Base-by-base conservation (phyloP, 1,140 invertebrate genomes). In the Macrosteles quadrilineatus region DNA sequence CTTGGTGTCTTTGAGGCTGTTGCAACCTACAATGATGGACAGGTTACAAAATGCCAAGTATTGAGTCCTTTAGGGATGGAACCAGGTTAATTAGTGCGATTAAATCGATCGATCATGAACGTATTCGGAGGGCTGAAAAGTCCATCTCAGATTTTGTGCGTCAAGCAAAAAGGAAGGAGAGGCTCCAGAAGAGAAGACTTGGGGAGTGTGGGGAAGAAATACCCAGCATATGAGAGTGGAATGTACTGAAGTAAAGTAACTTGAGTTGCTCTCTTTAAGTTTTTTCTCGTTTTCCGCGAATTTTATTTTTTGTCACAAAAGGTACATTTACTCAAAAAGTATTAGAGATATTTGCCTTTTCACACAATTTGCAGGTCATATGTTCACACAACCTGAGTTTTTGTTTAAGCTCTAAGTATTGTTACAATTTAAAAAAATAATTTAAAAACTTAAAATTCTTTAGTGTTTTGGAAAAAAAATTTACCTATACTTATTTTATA, bases 1-100 rank as follows among this genome's bases (percentile, higher is more conserved):
- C 40, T 72, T 43, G 67, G 68, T 6, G 53, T 67, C 1, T 72
- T 67, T 72, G 40, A 72, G 62, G 71, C 71, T 19, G 27, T 72
- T 19, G 53, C 29, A 3, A 36, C 17, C 27, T 71, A 67, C 19
- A 73, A 73, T 67, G 40, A 71, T 50, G 72, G 45, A 30, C 71
- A 71, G 36, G 67, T 73, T 21, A 55, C 36, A 40, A 71, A 68
- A 30, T 71, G 63, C 67, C 23, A 57, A 40, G 64, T 73, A 19
- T 55, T 70, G 21, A 17, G 36, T 40, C n/a, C 17, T 11, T 25
- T 70, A 36, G 69, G 71, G 25, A 50, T 71, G 11, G 30, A 67
- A 40, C 21, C 30, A 31, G 62, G 68, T 14, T 19, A 19, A 14
- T 59, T 29, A 25, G 43, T 25, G 47, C 31, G 23, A 59, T 69